Evolutionary conservation across 2,888 invertebrate species (phyloP).

Genomic region (Chymomyza caudatula): DNA sequence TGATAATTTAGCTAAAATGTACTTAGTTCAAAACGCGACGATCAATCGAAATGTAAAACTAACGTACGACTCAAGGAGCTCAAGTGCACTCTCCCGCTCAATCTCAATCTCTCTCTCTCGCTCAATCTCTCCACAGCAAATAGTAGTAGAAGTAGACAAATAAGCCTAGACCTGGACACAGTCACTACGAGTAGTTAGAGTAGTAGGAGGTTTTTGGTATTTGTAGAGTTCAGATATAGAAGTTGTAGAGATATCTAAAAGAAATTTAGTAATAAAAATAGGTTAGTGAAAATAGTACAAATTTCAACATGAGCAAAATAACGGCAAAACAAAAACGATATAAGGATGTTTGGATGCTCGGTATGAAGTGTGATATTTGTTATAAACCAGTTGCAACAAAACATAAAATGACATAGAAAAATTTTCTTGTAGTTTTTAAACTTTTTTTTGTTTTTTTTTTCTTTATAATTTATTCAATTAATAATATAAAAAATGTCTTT

Average conservation of each 20-base stretch:
- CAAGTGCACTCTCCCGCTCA: too few species aligned
- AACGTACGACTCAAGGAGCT: background rate
- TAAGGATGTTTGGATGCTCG: slow-evolving; percentile 7
- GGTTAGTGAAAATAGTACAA: slow-evolving; percentile 74
- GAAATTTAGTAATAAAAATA: slow-evolving; percentile 77
- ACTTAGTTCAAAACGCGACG: background rate
- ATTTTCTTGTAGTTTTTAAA: slow-evolving; percentile 34
- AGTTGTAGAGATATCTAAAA: slow-evolving; percentile 69
- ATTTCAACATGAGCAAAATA: slow-evolving; percentile 18
- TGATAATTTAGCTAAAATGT: background rate
- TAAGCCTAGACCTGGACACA: too few species aligned
- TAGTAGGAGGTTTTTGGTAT: slow-evolving; percentile 4
- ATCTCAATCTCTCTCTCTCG: too few species aligned
- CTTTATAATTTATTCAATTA: slow-evolving; percentile 52
- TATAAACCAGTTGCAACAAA: slow-evolving; percentile 10
- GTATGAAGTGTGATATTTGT: background rate
- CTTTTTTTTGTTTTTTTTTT: slow-evolving; percentile 29
- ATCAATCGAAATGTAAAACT: background rate
- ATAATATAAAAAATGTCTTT: slow-evolving; percentile 37
- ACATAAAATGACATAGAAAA: slow-evolving; percentile 30
- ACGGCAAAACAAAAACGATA: slow-evolving; percentile 24
- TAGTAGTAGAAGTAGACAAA: too few species aligned
- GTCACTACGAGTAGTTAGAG: slow-evolving; percentile 1
- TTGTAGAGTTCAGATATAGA: slow-evolving; percentile 44
- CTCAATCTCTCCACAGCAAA: too few species aligned